These are phyloP conservation scores for Sphaerophoria rueppellii DNA, from an alignment of 2,888 invertebrate genomes.

Conservation along the genomic window DNA sequence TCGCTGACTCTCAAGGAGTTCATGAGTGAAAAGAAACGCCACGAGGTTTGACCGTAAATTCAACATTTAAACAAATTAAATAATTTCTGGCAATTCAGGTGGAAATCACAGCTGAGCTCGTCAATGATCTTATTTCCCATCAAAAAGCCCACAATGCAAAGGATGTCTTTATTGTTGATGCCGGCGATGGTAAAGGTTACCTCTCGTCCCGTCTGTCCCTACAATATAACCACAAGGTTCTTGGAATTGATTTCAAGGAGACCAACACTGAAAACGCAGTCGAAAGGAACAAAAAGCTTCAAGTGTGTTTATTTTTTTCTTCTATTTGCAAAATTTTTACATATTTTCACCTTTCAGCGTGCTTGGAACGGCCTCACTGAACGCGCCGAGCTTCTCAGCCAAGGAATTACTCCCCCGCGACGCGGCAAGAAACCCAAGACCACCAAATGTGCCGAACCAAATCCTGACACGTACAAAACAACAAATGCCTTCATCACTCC, in stretches of 20 bases:
- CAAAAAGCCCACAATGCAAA: slow-evolving; percentile 1
- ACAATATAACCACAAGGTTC: slow-evolving; percentile 87
- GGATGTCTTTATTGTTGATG: slow-evolving; percentile 86
- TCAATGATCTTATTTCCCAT: slow-evolving; percentile 83
- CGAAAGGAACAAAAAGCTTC: slow-evolving; percentile 81
- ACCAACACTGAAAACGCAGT: slow-evolving; percentile 87
- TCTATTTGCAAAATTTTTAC: no score
- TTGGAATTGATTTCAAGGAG: slow-evolving; percentile 91
- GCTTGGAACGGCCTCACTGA: slow-evolving; percentile 85
- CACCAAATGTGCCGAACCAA: neutral
- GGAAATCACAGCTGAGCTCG: slow-evolving; percentile 85
- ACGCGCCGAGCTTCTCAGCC: slow-evolving; percentile 82
- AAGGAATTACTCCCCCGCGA: slow-evolving; percentile 79
- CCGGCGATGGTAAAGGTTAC: slow-evolving; percentile 95
- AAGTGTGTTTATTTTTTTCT: slow-evolving; percentile 75
- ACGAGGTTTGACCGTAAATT: slow-evolving; percentile 85
- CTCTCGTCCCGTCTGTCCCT: slow-evolving; percentile 89
- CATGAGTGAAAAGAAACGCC: slow-evolving; percentile 91
- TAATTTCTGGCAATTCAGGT: slow-evolving; percentile 81
- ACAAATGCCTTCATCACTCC: slow-evolving; percentile 85
- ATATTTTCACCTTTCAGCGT: slow-evolving; percentile 81
- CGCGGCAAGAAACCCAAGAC: slow-evolving; percentile 76
- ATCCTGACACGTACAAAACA: slow-evolving; percentile 84
- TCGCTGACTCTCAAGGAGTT: slow-evolving; percentile 84
- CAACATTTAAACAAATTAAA: neutral